Conservation (phyloP, 1,140 invertebrate species). For the Augochlora pura region DNA sequence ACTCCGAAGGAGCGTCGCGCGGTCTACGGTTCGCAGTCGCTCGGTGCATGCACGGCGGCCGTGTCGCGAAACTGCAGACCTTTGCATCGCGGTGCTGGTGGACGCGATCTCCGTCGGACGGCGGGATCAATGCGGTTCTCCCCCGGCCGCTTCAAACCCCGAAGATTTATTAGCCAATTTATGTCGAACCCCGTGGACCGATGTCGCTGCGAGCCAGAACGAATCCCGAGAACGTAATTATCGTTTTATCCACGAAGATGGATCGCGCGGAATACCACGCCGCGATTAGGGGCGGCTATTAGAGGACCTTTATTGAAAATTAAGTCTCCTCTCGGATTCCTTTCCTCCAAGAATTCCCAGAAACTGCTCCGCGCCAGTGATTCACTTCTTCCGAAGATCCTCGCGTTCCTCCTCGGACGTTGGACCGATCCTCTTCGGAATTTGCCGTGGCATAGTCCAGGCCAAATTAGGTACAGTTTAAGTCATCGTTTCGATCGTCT, state of each 20-base stretch:
- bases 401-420: too few species aligned
- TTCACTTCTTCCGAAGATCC: too few species aligned
- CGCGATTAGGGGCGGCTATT: background rate
- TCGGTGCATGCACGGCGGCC: too few species aligned
- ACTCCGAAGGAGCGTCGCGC: constrained; percentile 18
- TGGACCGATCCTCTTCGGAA: too few species aligned
- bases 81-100: constrained; percentile 24
- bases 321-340: background rate
- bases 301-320: background rate
- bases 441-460: too few species aligned
- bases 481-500: too few species aligned
- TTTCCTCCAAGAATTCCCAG: too few species aligned
- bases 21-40: constrained; percentile 1
- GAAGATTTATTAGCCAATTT: constrained; percentile 48
- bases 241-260: background rate
- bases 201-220: constrained; percentile 15
- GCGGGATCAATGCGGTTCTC: constrained; percentile 19
- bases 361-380: too few species aligned
- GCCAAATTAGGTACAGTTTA: too few species aligned
- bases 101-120: constrained; percentile 10
- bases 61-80: constrained; percentile 29
- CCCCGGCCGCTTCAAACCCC: background rate
- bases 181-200: constrained; percentile 27
- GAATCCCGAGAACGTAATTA: constrained; percentile 22
- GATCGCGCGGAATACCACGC: constrained; percentile 3